A percentile compares a stretch with the other conserved stretches of the same genome.
Conservation (phyloP, 2,797 vertebrate genomes). For the Eulemur albifrons region DNA sequence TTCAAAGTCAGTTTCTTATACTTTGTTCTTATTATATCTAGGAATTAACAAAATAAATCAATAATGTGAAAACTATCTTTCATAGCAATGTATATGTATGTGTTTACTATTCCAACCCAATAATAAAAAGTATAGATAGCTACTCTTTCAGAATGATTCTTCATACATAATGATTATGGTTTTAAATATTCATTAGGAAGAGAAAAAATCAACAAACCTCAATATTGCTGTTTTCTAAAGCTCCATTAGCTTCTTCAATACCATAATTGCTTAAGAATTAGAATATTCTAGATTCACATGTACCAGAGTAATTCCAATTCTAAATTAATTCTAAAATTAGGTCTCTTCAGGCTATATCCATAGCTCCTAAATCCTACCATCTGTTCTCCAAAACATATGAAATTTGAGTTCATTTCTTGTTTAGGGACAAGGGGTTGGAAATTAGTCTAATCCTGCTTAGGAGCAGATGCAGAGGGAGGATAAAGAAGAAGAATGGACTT, state of each 20-base stretch:
- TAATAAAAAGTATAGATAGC: neutral
- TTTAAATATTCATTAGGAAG: neutral
- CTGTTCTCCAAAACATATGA: neutral
- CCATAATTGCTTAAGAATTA: neutral
- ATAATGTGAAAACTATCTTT: neutral
- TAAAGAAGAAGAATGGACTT: neutral
- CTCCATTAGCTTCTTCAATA: neutral
- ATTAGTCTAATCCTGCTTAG: neutral
- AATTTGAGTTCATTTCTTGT: neutral
- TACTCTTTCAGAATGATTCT: neutral
- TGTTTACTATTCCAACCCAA: neutral
- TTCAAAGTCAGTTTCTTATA: neutral
- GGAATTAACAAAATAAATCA: neutral
- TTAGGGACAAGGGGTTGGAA: neutral
- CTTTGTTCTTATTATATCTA: neutral
- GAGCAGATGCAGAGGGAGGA: neutral
- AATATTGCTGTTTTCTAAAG: neutral
- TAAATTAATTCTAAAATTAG: neutral
- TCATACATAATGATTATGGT: neutral
- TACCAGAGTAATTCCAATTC: neutral
- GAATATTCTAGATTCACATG: neutral
- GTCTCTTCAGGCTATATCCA: neutral
- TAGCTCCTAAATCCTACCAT: neutral
- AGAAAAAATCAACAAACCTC: neutral
- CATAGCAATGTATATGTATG: neutral